Evolutionary conservation across 1,140 invertebrate genomes (phyloP).

Genomic region (Steinernema feltiae): DNA sequence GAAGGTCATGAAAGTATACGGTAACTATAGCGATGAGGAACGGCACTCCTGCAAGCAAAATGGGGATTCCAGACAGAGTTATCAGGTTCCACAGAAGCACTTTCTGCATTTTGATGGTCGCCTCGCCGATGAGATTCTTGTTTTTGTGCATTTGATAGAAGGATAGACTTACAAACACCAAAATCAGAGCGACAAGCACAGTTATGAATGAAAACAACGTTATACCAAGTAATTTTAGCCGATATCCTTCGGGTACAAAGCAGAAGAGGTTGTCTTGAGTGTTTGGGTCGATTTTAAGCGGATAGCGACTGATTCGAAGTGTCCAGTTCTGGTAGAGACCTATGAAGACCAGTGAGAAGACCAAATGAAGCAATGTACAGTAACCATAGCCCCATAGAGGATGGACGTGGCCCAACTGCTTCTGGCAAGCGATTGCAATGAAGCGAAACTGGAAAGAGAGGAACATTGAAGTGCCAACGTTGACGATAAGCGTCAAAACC

Average conservation of each 20-base stretch:
- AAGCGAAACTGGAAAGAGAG: background rate
- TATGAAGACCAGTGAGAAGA: background rate
- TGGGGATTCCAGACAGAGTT: background rate
- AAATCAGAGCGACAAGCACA: background rate
- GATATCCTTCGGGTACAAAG: background rate
- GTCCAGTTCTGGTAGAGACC: background rate
- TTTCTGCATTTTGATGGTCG: background rate
- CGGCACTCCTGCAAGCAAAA: background rate
- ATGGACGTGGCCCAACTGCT: background rate
- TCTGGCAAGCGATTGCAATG: background rate
- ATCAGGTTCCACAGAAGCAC: background rate
- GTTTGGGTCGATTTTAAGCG: background rate
- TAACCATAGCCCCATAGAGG: background rate
- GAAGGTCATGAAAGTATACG: background rate
- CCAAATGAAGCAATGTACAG: background rate
- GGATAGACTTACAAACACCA: background rate
- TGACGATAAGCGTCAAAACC: background rate
- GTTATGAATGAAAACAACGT: background rate
- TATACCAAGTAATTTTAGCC: background rate
- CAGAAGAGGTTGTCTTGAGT: background rate
- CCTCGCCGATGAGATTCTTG: background rate
- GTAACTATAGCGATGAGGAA: background rate
- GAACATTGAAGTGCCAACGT: background rate
- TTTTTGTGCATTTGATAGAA: background rate
- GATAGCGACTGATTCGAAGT: background rate